phyloP scores from a whole-genome alignment of 2,888 invertebrate genomes.

The Muschampia plurimacula region DNA sequence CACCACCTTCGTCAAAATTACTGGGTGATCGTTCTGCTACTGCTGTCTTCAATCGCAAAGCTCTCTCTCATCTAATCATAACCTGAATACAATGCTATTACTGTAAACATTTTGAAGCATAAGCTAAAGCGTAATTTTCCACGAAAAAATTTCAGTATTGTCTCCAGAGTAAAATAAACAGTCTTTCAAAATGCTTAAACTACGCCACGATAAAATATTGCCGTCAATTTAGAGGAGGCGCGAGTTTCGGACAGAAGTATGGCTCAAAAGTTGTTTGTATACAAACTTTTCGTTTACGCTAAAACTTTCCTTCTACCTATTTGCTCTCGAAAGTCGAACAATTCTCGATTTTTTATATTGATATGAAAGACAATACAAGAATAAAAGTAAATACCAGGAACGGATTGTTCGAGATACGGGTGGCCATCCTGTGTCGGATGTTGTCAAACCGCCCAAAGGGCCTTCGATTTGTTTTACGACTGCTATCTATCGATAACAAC shows the following conservation, averaged over 20 bases:
- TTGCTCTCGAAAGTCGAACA: constrained; percentile 14
- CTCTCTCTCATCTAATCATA: too few species aligned
- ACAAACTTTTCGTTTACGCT: constrained; percentile 51
- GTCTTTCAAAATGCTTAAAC: constrained; percentile 8
- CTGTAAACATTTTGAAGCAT: not conserved
- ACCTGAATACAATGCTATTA: not conserved
- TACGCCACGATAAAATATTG: constrained; percentile 28
- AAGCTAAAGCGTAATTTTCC: not conserved
- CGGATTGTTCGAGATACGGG: too few species aligned
- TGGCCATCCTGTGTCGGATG: too few species aligned
- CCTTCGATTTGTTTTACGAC: too few species aligned
- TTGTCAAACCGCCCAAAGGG: too few species aligned
- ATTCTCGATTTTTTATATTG: not conserved
- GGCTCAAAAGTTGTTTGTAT: constrained; percentile 52
- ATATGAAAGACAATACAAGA: too few species aligned
- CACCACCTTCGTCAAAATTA: too few species aligned
- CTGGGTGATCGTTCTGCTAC: too few species aligned
- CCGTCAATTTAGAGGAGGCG: constrained; percentile 43
- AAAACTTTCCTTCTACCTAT: constrained; percentile 29
- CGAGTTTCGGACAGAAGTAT: constrained; percentile 51
- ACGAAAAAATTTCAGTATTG: not conserved
- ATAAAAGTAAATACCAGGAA: too few species aligned
- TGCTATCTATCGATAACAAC: too few species aligned
- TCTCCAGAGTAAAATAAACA: constrained; percentile 21
- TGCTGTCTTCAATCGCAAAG: too few species aligned